Conservation (phyloP, 2,113 vertebrate species). For the Anoplopoma fimbria region DNA sequence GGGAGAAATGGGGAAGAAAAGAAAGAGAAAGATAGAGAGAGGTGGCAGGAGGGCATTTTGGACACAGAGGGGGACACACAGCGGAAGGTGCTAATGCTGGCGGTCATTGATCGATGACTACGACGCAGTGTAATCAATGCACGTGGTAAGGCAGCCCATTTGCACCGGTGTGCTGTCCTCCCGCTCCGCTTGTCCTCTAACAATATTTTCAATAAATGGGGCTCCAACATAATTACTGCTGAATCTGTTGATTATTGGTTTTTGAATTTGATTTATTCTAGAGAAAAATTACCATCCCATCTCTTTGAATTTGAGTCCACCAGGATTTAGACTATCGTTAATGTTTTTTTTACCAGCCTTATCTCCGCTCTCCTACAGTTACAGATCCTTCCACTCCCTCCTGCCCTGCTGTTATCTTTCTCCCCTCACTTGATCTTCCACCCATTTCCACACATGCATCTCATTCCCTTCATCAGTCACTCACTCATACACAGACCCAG, state of each 20-base stretch:
- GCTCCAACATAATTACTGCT: neutral
- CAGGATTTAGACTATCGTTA: neutral
- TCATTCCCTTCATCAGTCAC: no score
- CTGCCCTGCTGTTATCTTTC: neutral
- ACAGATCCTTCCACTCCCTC: neutral
- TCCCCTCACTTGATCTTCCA: neutral
- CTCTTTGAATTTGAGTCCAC: neutral
- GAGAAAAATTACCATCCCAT: neutral
- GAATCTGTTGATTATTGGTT: neutral
- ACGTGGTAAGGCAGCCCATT: slow-evolving; percentile 18
- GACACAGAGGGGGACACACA: slow-evolving; percentile 12
- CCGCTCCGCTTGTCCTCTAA: slow-evolving; percentile 12
- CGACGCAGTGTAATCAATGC: slow-evolving; percentile 49
- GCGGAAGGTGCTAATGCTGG: slow-evolving; percentile 44
- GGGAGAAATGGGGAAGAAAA: neutral
- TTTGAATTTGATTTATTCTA: neutral
- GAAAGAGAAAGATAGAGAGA: neutral
- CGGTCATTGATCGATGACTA: slow-evolving; percentile 40
- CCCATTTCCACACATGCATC: neutral
- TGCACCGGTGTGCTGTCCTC: slow-evolving; percentile 9
- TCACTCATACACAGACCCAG: neutral
- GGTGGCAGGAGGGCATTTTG: neutral
- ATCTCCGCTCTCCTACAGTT: neutral
- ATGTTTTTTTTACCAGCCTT: neutral
- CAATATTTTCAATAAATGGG: neutral